These are phyloP conservation scores for Falco cherrug DNA, from an alignment of 2,797 vertebrate genomes.

Conservation along the genomic window DNA sequence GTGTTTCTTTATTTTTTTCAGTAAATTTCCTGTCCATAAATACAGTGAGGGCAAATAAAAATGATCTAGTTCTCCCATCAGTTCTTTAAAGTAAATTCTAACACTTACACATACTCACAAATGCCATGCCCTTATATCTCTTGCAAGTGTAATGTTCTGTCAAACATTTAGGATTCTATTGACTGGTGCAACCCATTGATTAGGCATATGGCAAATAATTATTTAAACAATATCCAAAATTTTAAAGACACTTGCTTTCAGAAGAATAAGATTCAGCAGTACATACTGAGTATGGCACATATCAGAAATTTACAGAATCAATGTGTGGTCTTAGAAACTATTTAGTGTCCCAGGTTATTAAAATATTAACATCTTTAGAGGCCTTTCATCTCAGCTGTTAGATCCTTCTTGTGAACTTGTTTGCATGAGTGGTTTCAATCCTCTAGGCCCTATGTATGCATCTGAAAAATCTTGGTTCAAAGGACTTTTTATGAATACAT, in stretches of 20 bases:
- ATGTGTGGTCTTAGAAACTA: background rate
- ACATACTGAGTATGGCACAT: background rate
- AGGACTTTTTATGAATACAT: background rate
- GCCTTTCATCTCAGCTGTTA: background rate
- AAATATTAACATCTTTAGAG: background rate
- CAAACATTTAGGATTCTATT: background rate
- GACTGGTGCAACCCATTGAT: background rate
- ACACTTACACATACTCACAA: rapidly evolving
- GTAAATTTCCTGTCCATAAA: background rate
- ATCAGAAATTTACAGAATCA: background rate
- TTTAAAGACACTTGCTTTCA: background rate
- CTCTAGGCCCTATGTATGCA: background rate
- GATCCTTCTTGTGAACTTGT: background rate
- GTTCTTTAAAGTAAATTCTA: background rate
- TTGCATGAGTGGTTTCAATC: background rate
- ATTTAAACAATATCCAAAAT: background rate
- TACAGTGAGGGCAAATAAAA: background rate
- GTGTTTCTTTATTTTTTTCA: background rate
- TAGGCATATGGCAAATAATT: background rate
- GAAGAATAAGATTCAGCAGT: background rate
- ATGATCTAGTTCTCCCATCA: background rate
- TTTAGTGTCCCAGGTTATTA: background rate
- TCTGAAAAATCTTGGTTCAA: background rate
- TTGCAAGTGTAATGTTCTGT: background rate
- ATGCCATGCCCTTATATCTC: background rate